A percentile compares a stretch with the other conserved stretches of the same genome.
phyloP scores from a whole-genome alignment of 1,140 invertebrate genomes.

The Scaptomyza hsui region DNA sequence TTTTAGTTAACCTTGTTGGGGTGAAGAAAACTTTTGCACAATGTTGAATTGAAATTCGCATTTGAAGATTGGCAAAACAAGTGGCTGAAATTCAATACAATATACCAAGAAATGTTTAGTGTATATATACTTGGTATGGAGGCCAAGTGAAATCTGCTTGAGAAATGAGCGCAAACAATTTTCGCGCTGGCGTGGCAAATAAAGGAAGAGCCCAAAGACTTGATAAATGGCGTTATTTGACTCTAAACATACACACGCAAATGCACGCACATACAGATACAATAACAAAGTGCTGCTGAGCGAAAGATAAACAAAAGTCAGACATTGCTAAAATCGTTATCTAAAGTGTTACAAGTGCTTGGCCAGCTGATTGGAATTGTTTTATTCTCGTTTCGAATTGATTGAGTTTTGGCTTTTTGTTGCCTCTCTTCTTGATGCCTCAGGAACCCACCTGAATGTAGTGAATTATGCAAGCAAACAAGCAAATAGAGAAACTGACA shows the following conservation, averaged over 20 bases:
- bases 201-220: slow-evolving; percentile 48
- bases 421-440: slow-evolving; percentile 23
- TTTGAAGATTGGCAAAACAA: slow-evolving; percentile 66
- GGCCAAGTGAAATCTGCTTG: slow-evolving; percentile 37
- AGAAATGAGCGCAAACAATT: slow-evolving; percentile 60
- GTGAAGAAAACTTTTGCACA: slow-evolving; percentile 41
- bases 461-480: slow-evolving; percentile 59
- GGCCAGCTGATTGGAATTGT: slow-evolving; percentile 50
- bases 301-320: slow-evolving; percentile 27
- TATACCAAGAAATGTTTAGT: background rate
- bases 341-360: slow-evolving; percentile 65
- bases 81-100: slow-evolving; percentile 57
- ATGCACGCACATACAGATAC: background rate
- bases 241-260: slow-evolving; percentile 39
- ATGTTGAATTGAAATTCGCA: slow-evolving; percentile 67
- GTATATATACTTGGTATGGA: background rate
- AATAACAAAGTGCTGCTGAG: background rate
- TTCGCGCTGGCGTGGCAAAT: slow-evolving; percentile 43
- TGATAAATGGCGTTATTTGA: slow-evolving; percentile 70
- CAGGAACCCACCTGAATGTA: slow-evolving; percentile 30
- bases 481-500: slow-evolving; percentile 26
- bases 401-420: slow-evolving; percentile 41
- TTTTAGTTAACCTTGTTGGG: slow-evolving; percentile 28
- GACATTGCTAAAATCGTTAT: slow-evolving; percentile 37
- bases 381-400: slow-evolving; percentile 33